Evolutionary conservation across 2,797 vertebrate genomes (phyloP), one percentile per base, ranked within the genome.

Genomic region (Oreonectes daqikongensis): DNA sequence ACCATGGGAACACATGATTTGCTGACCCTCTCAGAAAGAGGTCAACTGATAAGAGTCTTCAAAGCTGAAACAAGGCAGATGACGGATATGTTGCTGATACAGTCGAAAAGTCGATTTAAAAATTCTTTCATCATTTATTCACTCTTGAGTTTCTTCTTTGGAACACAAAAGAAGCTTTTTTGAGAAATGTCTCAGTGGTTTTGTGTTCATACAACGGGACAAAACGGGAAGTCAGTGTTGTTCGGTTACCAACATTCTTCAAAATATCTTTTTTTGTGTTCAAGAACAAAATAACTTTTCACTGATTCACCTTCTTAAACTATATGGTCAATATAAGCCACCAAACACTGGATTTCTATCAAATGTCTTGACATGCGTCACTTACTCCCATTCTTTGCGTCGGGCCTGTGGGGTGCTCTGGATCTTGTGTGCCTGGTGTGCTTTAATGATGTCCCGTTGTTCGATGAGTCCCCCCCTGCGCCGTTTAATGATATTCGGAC

Each of bases 381-480:
- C 97, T 98, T 90, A 99, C 97, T 99, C 97, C 97, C 97, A 98
- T 85, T 99, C 97, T 88, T 99, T 99, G 88, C 97, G 95, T 26
- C 94, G 89, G 0, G 97, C 97, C 87, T 99, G 97, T 0, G 97
- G 97, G 6, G 97, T 99, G 92, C 97, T 99, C 87, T 99, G 97
- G 85, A 98, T 96, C 93, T 99, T 99, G 86, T 99, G 97, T 0
- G 96, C 96, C 85, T 98, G 93, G 18, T 98, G 97, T 0, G 97
- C 97, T 88, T 96, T 98, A 90, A 99, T 92, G 53, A 98, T 97
- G 90, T 99, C 97, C 83, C 91, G 93, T 90, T 98, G 97, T 77
- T 99, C 97, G 0, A 99, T 97, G 77, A 99, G 92, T 4, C 96
- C 97, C 0, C 97, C 97, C 0, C 97, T 93, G 20, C 97, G 92